Percentiles rank a stretch among this genome's conserved stretches.
Evolutionary conservation across 1,140 invertebrate species (phyloP).

Genomic region (Ceratina calcarata): DNA sequence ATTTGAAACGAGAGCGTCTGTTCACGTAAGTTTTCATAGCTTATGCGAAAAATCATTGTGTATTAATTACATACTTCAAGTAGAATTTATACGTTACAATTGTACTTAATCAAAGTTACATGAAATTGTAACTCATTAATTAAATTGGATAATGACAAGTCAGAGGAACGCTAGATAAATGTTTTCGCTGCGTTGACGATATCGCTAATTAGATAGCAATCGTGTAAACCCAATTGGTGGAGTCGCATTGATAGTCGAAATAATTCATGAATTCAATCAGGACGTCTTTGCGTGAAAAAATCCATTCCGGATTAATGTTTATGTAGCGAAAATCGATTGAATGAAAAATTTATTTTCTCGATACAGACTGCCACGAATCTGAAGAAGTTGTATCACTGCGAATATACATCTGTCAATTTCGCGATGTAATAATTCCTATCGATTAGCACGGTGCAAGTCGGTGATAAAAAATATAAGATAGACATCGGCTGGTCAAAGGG

Average conservation of each 20-base stretch:
- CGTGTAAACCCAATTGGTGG: not conserved
- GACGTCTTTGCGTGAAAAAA: not conserved
- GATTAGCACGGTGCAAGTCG: not conserved
- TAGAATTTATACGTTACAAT: too few relatives aligned
- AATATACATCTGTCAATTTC: conserved; percentile 10
- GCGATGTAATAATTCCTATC: not conserved
- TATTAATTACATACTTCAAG: too few relatives aligned
- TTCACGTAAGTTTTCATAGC: too few relatives aligned
- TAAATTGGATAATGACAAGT: not conserved
- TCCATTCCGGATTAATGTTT: not conserved
- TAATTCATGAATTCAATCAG: conserved; percentile 5
- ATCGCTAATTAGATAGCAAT: conserved; percentile 13
- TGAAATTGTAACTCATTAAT: too few relatives aligned
- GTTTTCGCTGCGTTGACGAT: not conserved
- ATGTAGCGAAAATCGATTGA: not conserved
- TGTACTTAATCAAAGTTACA: too few relatives aligned
- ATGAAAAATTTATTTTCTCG: conserved; percentile 25
- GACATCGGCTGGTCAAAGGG: not conserved
- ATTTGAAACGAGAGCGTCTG: too few relatives aligned
- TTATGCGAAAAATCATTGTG: too few relatives aligned
- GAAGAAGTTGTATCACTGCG: not conserved
- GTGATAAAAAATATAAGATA: conserved; percentile 16
- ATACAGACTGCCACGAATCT: not conserved
- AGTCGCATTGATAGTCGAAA: not conserved
- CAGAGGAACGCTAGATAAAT: not conserved